Conservation (phyloP, 2,113 vertebrate species). For the Prolemur simus region DNA sequence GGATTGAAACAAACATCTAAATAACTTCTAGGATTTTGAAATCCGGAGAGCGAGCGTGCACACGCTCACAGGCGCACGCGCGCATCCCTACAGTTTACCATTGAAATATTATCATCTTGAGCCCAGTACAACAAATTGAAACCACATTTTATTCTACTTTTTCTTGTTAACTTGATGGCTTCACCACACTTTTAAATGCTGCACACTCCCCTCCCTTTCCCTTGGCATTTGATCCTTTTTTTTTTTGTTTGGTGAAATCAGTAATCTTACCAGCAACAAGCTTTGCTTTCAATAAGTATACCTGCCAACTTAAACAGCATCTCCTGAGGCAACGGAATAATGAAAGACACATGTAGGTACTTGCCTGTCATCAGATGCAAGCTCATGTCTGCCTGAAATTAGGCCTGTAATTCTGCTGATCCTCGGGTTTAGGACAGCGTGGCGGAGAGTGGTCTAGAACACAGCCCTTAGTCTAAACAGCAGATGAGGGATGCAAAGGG, state of each 20-base stretch:
- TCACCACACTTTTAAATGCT: slow-evolving; percentile 75
- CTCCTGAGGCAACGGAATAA: slow-evolving; percentile 89
- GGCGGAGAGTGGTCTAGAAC: neutral
- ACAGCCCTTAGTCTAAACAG: neutral
- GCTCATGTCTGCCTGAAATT: slow-evolving; percentile 67
- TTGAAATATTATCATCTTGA: slow-evolving; percentile 72
- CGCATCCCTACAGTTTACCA: slow-evolving; percentile 57
- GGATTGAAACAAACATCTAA: slow-evolving; percentile 24
- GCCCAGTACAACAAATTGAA: slow-evolving; percentile 78
- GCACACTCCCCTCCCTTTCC: slow-evolving; percentile 66
- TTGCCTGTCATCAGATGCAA: slow-evolving; percentile 83
- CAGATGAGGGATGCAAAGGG: neutral
- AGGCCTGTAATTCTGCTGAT: slow-evolving; percentile 71
- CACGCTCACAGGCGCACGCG: neutral
- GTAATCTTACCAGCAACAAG: slow-evolving; percentile 88
- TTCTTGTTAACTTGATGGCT: slow-evolving; percentile 77
- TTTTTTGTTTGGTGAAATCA: slow-evolving; percentile 72
- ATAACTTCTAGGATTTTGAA: slow-evolving; percentile 56
- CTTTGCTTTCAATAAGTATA: slow-evolving; percentile 87
- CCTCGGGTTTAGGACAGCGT: neutral
- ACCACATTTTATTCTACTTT: slow-evolving; percentile 78
- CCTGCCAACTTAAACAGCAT: slow-evolving; percentile 90
- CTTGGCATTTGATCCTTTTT: slow-evolving; percentile 59
- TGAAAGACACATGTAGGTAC: slow-evolving; percentile 87
- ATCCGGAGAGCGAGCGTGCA: neutral